Percentiles rank a stretch among this genome's conserved stretches.
phyloP scores from a whole-genome alignment of 2,888 invertebrate species.

The Drosophila flavopinicola region DNA sequence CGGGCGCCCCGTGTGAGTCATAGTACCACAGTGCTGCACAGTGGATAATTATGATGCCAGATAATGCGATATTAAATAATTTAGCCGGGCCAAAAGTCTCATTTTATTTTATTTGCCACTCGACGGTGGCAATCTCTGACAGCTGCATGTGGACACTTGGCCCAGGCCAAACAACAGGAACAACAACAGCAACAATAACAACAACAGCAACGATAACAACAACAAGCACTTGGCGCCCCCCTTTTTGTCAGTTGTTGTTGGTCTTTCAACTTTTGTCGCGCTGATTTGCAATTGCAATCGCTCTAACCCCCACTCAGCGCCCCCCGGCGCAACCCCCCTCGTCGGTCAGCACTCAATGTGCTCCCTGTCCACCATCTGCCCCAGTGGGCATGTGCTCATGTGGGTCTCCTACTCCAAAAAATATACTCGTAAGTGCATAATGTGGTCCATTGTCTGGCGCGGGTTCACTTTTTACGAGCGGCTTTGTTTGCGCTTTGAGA shows the following conservation, averaged over 20 bases:
- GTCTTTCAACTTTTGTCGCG: conserved; percentile 65
- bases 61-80: conserved; percentile 80
- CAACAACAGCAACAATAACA: conserved; percentile 14
- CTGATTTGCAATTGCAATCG: conserved; percentile 66
- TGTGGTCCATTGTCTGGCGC: conserved; percentile 66
- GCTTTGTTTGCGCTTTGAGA: conserved; percentile 77
- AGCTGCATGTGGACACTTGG: conserved; percentile 72
- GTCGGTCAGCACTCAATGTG: too few relatives aligned
- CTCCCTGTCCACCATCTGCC: conserved; percentile 39
- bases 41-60: conserved; percentile 83
- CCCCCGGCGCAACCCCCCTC: neutral
- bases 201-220: conserved; percentile 7
- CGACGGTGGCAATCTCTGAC: conserved; percentile 73
- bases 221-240: conserved; percentile 56
- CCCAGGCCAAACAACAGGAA: conserved; percentile 28
- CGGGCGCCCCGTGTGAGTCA: conserved; percentile 46
- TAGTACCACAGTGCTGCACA: conserved; percentile 21
- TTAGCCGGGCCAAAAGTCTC: conserved; percentile 48
- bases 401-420: conserved; percentile 41
- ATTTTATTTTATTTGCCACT: conserved; percentile 64
- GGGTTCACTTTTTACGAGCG: conserved; percentile 67
- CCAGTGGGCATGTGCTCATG: conserved; percentile 35
- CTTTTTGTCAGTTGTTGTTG: conserved; percentile 47
- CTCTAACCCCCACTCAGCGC: conserved; percentile 21
- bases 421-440: conserved; percentile 59